Evolutionary conservation across 2,797 vertebrate species (phyloP).

Genomic region (Pagetopsis macropterus): DNA sequence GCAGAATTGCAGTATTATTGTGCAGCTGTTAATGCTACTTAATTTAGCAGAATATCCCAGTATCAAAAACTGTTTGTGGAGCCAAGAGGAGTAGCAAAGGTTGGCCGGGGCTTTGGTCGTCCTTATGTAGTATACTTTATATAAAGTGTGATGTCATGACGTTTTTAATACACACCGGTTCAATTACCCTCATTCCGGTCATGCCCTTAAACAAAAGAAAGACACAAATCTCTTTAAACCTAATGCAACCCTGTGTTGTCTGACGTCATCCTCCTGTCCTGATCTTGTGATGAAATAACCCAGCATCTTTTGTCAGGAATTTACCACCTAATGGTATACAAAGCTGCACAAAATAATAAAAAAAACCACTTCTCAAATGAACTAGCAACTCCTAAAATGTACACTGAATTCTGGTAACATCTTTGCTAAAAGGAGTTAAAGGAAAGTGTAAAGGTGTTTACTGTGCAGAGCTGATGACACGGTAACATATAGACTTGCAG

Average conservation of each 20-base stretch:
- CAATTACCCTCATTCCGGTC: neutral
- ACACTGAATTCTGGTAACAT: neutral
- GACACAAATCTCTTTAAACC: neutral
- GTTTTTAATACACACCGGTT: constrained; percentile 10
- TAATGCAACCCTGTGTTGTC: neutral
- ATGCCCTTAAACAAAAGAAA: constrained; percentile 12
- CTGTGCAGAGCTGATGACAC: constrained; percentile 23
- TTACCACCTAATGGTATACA: neutral
- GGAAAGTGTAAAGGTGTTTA: constrained; percentile 6
- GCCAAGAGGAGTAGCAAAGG: neutral
- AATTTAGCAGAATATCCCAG: neutral
- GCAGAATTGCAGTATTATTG: neutral
- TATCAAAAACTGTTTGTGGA: neutral
- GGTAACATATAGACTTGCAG: neutral
- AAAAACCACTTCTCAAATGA: neutral
- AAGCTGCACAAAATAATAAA: constrained; percentile 1
- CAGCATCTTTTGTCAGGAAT: neutral
- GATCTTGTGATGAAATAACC: neutral
- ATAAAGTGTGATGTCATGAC: constrained; percentile 21
- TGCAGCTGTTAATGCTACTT: neutral
- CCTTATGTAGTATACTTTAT: neutral
- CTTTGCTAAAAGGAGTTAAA: constrained; percentile 28
- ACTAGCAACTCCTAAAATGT: neutral
- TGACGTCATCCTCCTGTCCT: constrained; percentile 3
- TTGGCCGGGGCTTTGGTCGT: neutral